Evolutionary conservation across 1,140 invertebrate species (phyloP).

Genomic region (Coenobita brevimanus): DNA sequence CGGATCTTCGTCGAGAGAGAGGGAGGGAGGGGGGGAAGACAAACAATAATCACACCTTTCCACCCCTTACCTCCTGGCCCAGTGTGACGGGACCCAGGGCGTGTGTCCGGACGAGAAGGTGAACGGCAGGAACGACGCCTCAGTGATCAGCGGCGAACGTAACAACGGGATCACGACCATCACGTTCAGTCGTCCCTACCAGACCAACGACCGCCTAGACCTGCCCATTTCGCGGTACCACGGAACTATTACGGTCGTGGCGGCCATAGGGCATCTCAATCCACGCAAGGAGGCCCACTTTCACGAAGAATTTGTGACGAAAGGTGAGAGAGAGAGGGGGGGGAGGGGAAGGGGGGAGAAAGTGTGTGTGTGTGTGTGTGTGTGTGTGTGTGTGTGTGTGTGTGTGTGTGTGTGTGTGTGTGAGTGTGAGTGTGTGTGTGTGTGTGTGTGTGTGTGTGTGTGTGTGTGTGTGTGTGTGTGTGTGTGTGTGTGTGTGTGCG

Average conservation of each 20-base stretch:
- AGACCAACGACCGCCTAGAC: slow-evolving; percentile 79
- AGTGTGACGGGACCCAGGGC: slow-evolving; percentile 80
- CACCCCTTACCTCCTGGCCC: slow-evolving; percentile 28
- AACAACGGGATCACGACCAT: slow-evolving; percentile 88
- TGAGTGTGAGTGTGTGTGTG: too few relatives aligned
- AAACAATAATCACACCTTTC: too few relatives aligned
- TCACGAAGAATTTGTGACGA: slow-evolving; percentile 83
- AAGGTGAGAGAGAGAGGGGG: too few relatives aligned
- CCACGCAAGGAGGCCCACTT: slow-evolving; percentile 86
- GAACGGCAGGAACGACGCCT: slow-evolving; percentile 86
- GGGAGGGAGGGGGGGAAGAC: too few relatives aligned
- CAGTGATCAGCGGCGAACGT: slow-evolving; percentile 82
- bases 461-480: too few relatives aligned
- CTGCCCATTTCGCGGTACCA: slow-evolving; percentile 46
- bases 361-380: too few relatives aligned
- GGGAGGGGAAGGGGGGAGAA: too few relatives aligned
- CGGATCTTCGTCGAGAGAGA: background rate
- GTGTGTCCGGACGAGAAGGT: slow-evolving; percentile 89
- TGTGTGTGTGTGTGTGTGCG: too few relatives aligned
- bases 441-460: too few relatives aligned
- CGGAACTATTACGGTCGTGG: slow-evolving; percentile 78
- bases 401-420: too few relatives aligned
- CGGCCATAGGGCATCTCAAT: slow-evolving; percentile 89
- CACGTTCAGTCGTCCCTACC: slow-evolving; percentile 83
- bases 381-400: too few relatives aligned